Evolutionary conservation across 2,888 invertebrate genomes (phyloP).

Genomic region (Morpho achilles): DNA sequence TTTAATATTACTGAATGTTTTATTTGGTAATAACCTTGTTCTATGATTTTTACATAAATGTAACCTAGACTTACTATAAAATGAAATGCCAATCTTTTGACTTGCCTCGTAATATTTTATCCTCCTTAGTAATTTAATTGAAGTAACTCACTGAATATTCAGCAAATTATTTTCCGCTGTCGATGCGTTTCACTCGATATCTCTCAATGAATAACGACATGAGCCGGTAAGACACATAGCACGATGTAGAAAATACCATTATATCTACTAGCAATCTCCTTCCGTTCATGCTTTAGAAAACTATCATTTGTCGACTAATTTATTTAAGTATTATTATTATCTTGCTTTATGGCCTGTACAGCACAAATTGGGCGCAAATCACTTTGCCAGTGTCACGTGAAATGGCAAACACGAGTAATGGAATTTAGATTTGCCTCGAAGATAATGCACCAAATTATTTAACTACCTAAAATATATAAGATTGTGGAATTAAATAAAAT

Average conservation of each 20-base stretch:
- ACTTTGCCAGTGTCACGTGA: too few relatives aligned
- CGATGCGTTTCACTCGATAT: constrained; percentile 34
- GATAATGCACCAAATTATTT: too few relatives aligned
- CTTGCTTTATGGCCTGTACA: too few relatives aligned
- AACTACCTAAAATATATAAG: too few relatives aligned
- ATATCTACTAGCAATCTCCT: constrained; percentile 40
- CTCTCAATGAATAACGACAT: constrained; percentile 44
- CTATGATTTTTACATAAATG: too few relatives aligned
- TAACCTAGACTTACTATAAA: too few relatives aligned
- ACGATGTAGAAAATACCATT: constrained; percentile 45
- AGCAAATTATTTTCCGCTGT: constrained; percentile 21
- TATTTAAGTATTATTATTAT: background rate
- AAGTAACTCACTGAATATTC: constrained; percentile 24
- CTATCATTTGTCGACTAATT: background rate
- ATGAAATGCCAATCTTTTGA: background rate
- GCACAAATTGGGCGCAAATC: too few relatives aligned
- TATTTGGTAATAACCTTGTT: background rate
- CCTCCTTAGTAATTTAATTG: background rate
- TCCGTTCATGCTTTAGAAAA: constrained; percentile 33
- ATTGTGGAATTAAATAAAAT: too few relatives aligned
- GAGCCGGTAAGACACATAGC: constrained; percentile 43
- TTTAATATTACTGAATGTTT: background rate
- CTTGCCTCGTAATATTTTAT: too few relatives aligned
- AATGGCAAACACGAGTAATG: too few relatives aligned
- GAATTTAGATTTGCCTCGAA: background rate